Conservation (phyloP, 1,140 invertebrate genomes). For the Tachypleus tridentatus region DNA sequence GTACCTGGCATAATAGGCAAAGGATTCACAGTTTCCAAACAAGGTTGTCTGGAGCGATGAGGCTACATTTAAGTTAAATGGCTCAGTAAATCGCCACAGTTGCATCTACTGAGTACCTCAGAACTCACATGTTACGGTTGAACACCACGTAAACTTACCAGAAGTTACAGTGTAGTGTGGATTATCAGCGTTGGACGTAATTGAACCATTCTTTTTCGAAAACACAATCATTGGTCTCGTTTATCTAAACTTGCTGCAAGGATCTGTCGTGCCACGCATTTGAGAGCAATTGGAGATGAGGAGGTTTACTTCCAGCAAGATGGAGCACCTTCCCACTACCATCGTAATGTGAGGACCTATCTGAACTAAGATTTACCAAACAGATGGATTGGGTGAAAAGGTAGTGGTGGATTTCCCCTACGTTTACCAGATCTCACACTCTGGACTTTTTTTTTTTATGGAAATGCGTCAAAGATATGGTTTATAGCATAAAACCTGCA, state of each 20-base stretch:
- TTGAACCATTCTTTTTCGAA: constrained; percentile 20
- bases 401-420: not conserved
- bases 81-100: constrained; percentile 19
- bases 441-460: constrained; percentile 6
- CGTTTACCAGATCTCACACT: constrained; percentile 1
- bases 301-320: constrained; percentile 16
- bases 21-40: constrained; percentile 13
- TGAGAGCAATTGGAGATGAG: constrained; percentile 6
- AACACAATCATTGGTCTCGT: constrained; percentile 10
- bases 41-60: constrained; percentile 20
- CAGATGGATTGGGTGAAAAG: constrained; percentile 18
- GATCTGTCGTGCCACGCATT: constrained; percentile 11
- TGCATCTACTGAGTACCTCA: constrained; percentile 14
- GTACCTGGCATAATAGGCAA: constrained; percentile 8
- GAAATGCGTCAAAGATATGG: not conserved
- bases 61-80: constrained; percentile 20
- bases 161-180: constrained; percentile 20
- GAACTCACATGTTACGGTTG: constrained; percentile 18
- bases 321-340: constrained; percentile 19
- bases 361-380: constrained; percentile 10
- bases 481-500: constrained; percentile 1
- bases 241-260: constrained; percentile 14
- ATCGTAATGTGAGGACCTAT: constrained; percentile 14
- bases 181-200: constrained; percentile 14
- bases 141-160: constrained; percentile 19